These are phyloP conservation scores for Oophaga sylvatica DNA, from an alignment of 2,797 vertebrate genomes.

Conservation along the genomic window DNA sequence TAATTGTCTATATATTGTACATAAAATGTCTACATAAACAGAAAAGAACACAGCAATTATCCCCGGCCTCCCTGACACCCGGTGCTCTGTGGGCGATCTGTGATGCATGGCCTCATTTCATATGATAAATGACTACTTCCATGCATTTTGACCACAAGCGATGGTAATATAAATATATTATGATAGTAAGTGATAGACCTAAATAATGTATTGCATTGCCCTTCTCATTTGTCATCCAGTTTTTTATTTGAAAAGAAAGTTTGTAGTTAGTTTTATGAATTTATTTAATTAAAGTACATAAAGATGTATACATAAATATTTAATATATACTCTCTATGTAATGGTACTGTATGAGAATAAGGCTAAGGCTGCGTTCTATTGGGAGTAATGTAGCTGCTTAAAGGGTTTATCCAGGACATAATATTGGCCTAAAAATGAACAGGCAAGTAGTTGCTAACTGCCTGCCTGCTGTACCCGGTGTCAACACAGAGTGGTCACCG, in stretches of 20 bases:
- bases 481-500: too few relatives aligned
- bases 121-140: constrained; percentile 47
- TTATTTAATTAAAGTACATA: constrained; percentile 7
- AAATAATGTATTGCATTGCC: constrained; percentile 39
- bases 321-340: not conserved
- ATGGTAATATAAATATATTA: constrained; percentile 34
- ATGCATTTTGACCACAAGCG: constrained; percentile 17
- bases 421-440: too few relatives aligned
- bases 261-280: not conserved
- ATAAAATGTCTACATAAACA: not conserved
- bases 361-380: not conserved
- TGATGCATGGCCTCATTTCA: constrained; percentile 45
- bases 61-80: not conserved
- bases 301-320: not conserved
- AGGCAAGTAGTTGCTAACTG: too few relatives aligned
- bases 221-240: constrained; percentile 21
- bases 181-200: constrained; percentile 27
- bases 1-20: not conserved
- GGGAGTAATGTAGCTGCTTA: not conserved
- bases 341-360: not conserved
- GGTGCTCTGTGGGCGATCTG: not conserved
- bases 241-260: not conserved
- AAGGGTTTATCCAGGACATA: too few relatives aligned
- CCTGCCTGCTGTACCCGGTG: too few relatives aligned
- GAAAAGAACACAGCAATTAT: not conserved